Evolutionary conservation across 2,888 invertebrate genomes (phyloP), one percentile per base, ranked within the genome.

Genomic region (Chirona hameri): DNA sequence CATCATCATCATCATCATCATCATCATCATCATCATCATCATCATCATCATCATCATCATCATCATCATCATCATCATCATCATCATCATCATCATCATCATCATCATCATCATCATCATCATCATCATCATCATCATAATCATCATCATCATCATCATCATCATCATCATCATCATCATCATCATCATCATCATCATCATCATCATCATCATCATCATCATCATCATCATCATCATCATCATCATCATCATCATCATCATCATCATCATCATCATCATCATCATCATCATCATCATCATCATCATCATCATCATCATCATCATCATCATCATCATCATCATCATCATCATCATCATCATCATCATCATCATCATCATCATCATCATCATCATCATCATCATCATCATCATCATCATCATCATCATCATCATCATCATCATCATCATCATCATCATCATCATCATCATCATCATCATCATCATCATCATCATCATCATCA

Each of bases 1-100:
- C 65, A 65, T 65, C 65, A 65, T 65, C 65, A 65, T 65, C 65
- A 65, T 65, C 65, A 65, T 65, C 65, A 65, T 65, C 65, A 65
- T 65, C 65, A 65, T 65, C 65, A 65, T 65, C 65, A 65, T 65
- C 65, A 65, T 65, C 65, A 65, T 65, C 65, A 65, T 65, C 18
- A 18, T n/a, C 18, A 21, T n/a, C 18, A n/a, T 65, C 65, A 65
- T 65, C 65, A 65, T 65, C 65, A 65, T 65, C 65, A 65, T 65
- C 65, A 65, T 65, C 65, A 65, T 65, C 65, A 65, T 65, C 65
- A 65, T 65, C 65, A 65, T 65, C 65, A 65, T 65, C 65, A 65
- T 65, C 65, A 65, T 65, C 65, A 65, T 18, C n/a, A 65, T 65
- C 65, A 65, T 65, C 65, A 65, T 21, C 65, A 65, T 65, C 65